Percentiles rank a stretch among this genome's conserved stretches.
phyloP scores from a whole-genome alignment of 2,113 vertebrate genomes.

The Arizona elegans region DNA sequence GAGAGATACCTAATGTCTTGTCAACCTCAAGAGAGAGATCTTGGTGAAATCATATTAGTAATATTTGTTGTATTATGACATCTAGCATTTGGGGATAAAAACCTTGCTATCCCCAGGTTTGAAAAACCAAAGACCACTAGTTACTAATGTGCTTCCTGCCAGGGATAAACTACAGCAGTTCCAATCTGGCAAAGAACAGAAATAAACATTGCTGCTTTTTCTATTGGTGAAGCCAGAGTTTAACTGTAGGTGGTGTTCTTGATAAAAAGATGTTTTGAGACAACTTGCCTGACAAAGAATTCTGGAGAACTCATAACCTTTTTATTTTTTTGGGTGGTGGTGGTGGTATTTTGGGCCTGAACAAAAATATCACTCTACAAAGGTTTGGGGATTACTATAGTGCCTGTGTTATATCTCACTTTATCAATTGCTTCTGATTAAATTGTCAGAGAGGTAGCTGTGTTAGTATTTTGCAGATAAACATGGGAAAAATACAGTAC shows the following conservation, averaged over 20 bases:
- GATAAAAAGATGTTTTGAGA: neutral
- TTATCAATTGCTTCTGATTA: neutral
- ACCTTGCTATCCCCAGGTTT: neutral
- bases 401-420: neutral
- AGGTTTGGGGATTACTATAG: neutral
- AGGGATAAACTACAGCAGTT: neutral
- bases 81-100: neutral
- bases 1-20: neutral
- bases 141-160: neutral
- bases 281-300: neutral
- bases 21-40: neutral
- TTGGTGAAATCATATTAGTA: neutral
- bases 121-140: neutral
- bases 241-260: neutral
- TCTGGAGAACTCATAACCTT: neutral
- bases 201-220: neutral
- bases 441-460: neutral
- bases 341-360: neutral
- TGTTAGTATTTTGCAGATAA: neutral
- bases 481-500: neutral
- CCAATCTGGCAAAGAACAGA: neutral
- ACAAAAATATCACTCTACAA: neutral
- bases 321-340: neutral
- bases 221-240: neutral
- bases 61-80: neutral